Evolutionary conservation across 2,113 vertebrate species (phyloP).

Genomic region (Tachuris rubrigastra): DNA sequence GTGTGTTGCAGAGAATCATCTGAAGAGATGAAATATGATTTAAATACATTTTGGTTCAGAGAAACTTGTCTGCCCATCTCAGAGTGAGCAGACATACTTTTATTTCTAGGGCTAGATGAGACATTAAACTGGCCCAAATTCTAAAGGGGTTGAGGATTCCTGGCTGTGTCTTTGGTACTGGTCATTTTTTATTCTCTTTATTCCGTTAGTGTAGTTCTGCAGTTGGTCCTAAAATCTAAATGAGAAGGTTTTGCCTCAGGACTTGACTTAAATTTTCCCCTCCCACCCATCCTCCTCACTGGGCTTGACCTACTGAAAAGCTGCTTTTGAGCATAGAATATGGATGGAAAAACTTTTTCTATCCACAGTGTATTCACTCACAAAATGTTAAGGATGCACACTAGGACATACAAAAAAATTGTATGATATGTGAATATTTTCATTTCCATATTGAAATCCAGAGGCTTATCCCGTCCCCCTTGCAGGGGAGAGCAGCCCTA

Average conservation of each 20-base stretch:
- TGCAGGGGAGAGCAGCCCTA: neutral
- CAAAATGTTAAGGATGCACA: rapidly evolving
- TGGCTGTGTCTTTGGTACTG: neutral
- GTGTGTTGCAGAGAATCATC: neutral
- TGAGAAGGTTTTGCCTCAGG: neutral
- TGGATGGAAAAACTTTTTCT: neutral
- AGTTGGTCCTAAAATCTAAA: neutral
- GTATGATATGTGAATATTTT: neutral
- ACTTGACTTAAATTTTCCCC: neutral
- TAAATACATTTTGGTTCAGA: neutral
- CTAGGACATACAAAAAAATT: neutral
- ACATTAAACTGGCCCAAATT: neutral
- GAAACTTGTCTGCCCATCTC: neutral
- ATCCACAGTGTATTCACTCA: neutral
- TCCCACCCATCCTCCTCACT: neutral
- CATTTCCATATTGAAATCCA: rapidly evolving
- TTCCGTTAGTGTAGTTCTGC: neutral
- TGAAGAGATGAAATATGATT: neutral
- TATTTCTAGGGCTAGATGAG: neutral
- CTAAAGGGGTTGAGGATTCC: neutral
- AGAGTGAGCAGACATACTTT: neutral
- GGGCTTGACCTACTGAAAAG: neutral
- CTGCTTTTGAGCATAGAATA: neutral
- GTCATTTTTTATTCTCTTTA: neutral
- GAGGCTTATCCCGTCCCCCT: neutral